These are phyloP conservation scores for Gadopsis bispinosus DNA, from an alignment of 2,797 vertebrate species.

Conservation along the genomic window DNA sequence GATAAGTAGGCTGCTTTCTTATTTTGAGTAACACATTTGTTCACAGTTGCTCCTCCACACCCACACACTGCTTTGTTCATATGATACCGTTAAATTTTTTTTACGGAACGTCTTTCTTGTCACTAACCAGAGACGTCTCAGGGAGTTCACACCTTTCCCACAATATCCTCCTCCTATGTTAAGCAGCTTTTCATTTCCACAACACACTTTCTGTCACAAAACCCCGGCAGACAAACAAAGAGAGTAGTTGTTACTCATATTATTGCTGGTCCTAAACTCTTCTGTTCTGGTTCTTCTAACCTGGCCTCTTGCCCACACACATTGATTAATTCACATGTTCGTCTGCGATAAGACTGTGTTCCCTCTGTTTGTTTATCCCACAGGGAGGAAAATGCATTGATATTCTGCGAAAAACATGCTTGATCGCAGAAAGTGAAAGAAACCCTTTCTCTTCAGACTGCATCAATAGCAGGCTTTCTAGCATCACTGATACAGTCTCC, in stretches of 20 bases:
- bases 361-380: constrained; percentile 22
- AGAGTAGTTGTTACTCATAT: constrained; percentile 3
- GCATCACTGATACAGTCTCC: background rate
- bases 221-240: background rate
- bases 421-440: constrained; percentile 11
- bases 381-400: constrained; percentile 29
- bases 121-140: constrained; percentile 35
- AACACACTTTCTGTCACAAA: constrained; percentile 51
- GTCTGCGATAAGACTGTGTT: constrained; percentile 12
- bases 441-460: background rate
- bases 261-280: background rate
- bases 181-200: constrained; percentile 58
- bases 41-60: constrained; percentile 65
- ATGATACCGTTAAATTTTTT: constrained; percentile 39
- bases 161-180: constrained; percentile 55
- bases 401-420: constrained; percentile 15
- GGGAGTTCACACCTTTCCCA: constrained; percentile 54
- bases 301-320: background rate
- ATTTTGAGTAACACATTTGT: constrained; percentile 73
- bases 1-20: constrained; percentile 46
- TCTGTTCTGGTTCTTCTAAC: constrained; percentile 12
- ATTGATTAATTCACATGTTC: background rate
- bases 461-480: constrained; percentile 2
- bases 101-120: constrained; percentile 40
- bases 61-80: constrained; percentile 58